Evolutionary conservation across 2,113 vertebrate genomes (phyloP).

Genomic region (Dasypus novemcinctus): DNA sequence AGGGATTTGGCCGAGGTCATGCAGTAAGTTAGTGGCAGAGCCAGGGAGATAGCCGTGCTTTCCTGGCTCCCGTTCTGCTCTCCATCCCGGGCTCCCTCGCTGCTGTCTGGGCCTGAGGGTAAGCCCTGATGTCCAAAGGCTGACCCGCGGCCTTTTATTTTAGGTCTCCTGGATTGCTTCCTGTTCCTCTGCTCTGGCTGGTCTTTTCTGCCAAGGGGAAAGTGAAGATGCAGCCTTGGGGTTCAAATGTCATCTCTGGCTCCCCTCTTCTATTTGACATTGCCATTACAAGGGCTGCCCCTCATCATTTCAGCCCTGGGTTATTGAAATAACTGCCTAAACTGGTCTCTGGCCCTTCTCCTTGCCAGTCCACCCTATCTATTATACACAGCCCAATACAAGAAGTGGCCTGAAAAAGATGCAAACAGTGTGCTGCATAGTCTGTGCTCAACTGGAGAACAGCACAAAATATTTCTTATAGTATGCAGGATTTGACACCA

Average conservation of each 20-base stretch:
- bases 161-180: background rate
- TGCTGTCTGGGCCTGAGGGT: background rate
- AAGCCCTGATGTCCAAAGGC: background rate
- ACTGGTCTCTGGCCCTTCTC: background rate
- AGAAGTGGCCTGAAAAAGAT: background rate
- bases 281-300: background rate
- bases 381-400: background rate
- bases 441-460: background rate
- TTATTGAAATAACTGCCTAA: background rate
- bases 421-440: background rate
- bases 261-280: background rate
- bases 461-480: background rate
- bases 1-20: conserved; percentile 7
- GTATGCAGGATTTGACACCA: background rate
- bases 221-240: background rate
- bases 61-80: background rate
- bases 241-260: background rate
- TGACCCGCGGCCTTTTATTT: background rate
- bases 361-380: background rate
- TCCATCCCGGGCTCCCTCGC: background rate
- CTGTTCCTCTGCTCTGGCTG: background rate
- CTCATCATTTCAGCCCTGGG: background rate
- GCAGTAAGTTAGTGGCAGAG: background rate
- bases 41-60: background rate
- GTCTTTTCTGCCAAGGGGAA: background rate